These are phyloP conservation scores for Drosophila anomalata DNA, from an alignment of 2,888 invertebrate species.

Conservation along the genomic window DNA sequence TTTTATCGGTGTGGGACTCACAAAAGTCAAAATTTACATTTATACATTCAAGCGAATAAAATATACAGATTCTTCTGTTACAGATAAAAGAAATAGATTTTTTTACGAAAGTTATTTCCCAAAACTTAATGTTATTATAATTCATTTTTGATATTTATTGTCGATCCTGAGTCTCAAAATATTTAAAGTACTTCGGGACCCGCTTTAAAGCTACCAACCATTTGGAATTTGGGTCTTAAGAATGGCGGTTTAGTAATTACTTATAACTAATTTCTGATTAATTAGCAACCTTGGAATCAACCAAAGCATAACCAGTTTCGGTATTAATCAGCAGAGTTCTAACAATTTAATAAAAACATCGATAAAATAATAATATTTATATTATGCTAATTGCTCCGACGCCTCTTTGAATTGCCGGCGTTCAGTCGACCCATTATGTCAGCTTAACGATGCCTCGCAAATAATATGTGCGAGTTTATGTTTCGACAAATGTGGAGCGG, in stretches of 20 bases:
- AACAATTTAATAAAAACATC: not conserved
- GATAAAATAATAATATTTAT: constrained; percentile 1
- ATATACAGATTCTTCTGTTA: no score
- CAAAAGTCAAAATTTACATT: no score
- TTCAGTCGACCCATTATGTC: not conserved
- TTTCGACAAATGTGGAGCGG: not conserved
- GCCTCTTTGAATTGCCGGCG: constrained; percentile 3
- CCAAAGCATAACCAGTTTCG: not conserved
- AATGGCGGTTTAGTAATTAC: not conserved
- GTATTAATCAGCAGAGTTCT: not conserved
- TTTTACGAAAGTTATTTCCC: no score
- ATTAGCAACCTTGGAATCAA: not conserved
- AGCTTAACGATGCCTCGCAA: not conserved
- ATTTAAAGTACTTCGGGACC: not conserved
- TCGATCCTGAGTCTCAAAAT: not conserved
- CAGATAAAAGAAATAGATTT: no score
- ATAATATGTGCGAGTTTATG: constrained; percentile 5
- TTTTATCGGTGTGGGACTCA: no score
- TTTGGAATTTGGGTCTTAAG: not conserved
- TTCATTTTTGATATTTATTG: no score
- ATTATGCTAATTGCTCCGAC: constrained; percentile 3
- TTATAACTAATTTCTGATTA: constrained; percentile 5
- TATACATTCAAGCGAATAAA: no score
- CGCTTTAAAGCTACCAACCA: not conserved
- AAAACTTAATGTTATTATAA: no score